These are phyloP conservation scores for Eulemur macaco DNA, from an alignment of 2,113 vertebrate species.

Conservation along the genomic window DNA sequence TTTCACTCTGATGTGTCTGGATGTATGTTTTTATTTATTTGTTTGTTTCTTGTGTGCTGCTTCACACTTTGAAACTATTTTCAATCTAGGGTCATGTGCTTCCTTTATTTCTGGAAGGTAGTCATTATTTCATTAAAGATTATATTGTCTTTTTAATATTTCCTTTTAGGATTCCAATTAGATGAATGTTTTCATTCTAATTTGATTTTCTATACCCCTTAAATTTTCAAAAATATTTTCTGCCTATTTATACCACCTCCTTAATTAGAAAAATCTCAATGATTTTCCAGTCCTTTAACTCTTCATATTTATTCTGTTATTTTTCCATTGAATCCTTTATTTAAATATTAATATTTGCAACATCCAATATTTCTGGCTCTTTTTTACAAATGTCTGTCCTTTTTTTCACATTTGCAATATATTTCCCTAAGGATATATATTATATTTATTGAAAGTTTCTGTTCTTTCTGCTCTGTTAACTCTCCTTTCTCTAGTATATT, in stretches of 20 bases:
- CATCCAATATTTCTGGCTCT: constrained; percentile 15
- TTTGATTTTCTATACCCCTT: background rate
- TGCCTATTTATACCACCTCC: background rate
- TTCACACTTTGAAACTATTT: background rate
- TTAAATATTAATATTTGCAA: constrained; percentile 2
- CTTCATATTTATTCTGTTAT: background rate
- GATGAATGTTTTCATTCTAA: background rate
- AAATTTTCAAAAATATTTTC: background rate
- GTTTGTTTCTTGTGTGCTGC: background rate
- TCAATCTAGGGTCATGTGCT: background rate
- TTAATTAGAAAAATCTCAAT: constrained; percentile 22
- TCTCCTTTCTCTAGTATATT: background rate
- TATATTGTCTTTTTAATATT: background rate
- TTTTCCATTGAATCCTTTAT: background rate
- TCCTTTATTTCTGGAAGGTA: background rate
- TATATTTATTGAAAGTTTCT: constrained; percentile 34
- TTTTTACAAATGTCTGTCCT: constrained; percentile 37
- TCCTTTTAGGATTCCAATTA: background rate
- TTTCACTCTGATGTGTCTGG: background rate
- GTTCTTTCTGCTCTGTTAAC: constrained; percentile 26
- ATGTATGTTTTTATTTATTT: background rate
- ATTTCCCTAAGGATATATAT: constrained; percentile 9
- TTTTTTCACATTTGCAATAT: background rate
- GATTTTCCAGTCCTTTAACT: constrained; percentile 11
- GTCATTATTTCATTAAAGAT: background rate